Percentiles rank a stretch among this genome's conserved stretches.
Evolutionary conservation across 2,113 vertebrate genomes (phyloP).

Genomic region (Protobothrops flavoviridis): DNA sequence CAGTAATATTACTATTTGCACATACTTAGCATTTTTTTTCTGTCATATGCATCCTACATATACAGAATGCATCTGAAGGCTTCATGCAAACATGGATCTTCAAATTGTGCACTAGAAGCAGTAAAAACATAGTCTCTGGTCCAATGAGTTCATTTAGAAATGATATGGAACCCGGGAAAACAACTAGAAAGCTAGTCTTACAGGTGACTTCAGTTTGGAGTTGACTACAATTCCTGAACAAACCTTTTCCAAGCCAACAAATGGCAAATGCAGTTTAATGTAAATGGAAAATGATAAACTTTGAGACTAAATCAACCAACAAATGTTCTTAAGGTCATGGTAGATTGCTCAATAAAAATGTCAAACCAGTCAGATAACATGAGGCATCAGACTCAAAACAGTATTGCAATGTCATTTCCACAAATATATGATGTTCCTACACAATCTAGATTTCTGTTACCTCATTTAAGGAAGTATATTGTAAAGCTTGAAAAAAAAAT

Average conservation of each 20-base stretch:
- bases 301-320: neutral
- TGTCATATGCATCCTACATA: neutral
- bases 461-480: neutral
- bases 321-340: neutral
- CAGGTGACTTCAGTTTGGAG: neutral
- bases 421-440: neutral
- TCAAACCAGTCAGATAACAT: neutral
- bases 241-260: neutral
- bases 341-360: neutral
- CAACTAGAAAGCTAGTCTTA: neutral
- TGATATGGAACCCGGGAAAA: neutral
- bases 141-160: neutral
- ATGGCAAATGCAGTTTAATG: neutral
- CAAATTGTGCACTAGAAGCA: neutral
- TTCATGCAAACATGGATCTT: neutral
- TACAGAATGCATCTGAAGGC: neutral
- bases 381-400: neutral
- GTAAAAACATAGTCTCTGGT: neutral
- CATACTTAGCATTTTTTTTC: neutral
- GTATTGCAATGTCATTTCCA: neutral
- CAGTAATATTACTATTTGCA: neutral
- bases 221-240: neutral
- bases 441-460: neutral
- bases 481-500: neutral
- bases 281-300: neutral